Conservation (phyloP, 2,797 vertebrate genomes). For the Centropyge bicolor region DNA sequence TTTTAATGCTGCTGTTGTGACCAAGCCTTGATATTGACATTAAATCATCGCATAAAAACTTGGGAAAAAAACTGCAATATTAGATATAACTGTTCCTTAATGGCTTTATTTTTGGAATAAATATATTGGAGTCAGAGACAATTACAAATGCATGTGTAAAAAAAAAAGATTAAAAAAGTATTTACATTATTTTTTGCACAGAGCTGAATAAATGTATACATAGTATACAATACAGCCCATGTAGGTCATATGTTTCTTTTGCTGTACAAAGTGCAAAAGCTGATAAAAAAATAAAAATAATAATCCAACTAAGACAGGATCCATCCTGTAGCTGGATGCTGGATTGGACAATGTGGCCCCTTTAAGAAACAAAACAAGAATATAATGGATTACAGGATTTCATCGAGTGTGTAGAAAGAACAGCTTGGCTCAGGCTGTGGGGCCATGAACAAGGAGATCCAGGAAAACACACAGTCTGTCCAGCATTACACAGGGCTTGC, state of each 20-base stretch:
- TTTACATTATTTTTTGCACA: slow-evolving; percentile 86
- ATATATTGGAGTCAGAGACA: slow-evolving; percentile 84
- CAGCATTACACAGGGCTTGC: slow-evolving; percentile 55
- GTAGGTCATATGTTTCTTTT: slow-evolving; percentile 88
- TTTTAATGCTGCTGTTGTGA: slow-evolving; percentile 5
- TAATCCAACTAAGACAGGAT: slow-evolving; percentile 80
- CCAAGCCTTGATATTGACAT: not conserved
- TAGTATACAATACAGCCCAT: slow-evolving; percentile 96
- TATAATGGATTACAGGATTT: slow-evolving; percentile 83
- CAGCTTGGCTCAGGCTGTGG: slow-evolving; percentile 72
- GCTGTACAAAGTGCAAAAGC: slow-evolving; percentile 92
- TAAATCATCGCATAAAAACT: not conserved
- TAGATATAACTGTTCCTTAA: slow-evolving; percentile 67
- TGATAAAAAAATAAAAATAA: slow-evolving; percentile 68
- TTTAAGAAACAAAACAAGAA: slow-evolving; percentile 79
- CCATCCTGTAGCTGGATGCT: slow-evolving; percentile 76
- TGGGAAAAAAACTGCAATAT: slow-evolving; percentile 5
- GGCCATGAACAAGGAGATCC: slow-evolving; percentile 67
- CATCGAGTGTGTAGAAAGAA: slow-evolving; percentile 74
- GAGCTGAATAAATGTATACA: slow-evolving; percentile 94
- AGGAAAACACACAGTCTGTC: slow-evolving; percentile 66
- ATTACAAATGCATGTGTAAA: slow-evolving; percentile 82
- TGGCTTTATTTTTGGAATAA: slow-evolving; percentile 89
- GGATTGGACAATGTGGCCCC: slow-evolving; percentile 77
- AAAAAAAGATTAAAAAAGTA: slow-evolving; percentile 74